A percentile compares a stretch with the other conserved stretches of the same genome.
These are phyloP conservation scores for Drymodes brunneopygia DNA, from an alignment of 2,113 vertebrate species.

Conservation along the genomic window DNA sequence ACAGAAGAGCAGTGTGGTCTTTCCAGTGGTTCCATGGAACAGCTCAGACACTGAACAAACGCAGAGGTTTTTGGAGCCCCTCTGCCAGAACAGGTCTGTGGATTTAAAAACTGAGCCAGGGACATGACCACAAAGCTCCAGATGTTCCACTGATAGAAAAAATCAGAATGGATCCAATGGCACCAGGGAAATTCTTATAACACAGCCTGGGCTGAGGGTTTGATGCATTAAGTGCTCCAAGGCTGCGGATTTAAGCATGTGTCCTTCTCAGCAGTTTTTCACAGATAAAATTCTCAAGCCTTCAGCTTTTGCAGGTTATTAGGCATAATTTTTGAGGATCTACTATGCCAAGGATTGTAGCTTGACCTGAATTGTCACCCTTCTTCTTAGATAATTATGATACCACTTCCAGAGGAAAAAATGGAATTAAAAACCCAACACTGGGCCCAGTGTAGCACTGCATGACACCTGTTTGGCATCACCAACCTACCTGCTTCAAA, in stretches of 20 bases:
- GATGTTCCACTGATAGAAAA: not conserved
- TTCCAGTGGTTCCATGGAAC: rapidly evolving
- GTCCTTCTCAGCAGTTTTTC: not conserved
- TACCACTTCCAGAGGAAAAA: not conserved
- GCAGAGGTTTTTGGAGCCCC: not conserved
- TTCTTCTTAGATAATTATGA: not conserved
- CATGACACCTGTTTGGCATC: not conserved
- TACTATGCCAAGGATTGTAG: not conserved
- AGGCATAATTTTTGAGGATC: not conserved
- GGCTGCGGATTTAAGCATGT: rapidly evolving
- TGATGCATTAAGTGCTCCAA: rapidly evolving
- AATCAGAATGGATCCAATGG: not conserved
- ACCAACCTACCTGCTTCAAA: not conserved
- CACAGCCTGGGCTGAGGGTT: not conserved
- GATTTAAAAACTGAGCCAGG: not conserved
- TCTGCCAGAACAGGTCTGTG: not conserved
- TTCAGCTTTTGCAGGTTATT: not conserved
- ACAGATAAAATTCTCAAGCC: not conserved
- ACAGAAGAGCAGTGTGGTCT: rapidly evolving
- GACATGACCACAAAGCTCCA: not conserved
- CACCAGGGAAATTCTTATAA: not conserved
- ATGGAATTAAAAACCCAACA: not conserved
- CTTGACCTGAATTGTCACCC: not conserved
- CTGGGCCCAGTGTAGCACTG: not conserved
- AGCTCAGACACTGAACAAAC: not conserved